A percentile compares a stretch with the other conserved stretches of the same genome.
These are phyloP conservation scores for Ctenodactylus gundi DNA, from an alignment of 2,113 vertebrate genomes.

Conservation along the genomic window DNA sequence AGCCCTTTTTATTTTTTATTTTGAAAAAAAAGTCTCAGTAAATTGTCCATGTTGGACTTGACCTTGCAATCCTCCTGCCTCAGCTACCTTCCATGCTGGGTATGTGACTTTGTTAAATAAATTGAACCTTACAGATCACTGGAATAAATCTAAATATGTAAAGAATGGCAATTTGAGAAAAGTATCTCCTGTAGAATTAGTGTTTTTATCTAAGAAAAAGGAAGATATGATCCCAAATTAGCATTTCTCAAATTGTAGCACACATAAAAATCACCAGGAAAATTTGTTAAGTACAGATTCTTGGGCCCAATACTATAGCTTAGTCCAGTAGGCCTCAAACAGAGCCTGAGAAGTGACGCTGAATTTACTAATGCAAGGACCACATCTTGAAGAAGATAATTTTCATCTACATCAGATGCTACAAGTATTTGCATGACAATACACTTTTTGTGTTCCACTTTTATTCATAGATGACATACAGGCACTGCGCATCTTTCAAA, in stretches of 20 bases:
- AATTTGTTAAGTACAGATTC: not conserved
- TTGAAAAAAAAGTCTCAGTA: too few species aligned
- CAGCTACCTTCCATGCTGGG: too few species aligned
- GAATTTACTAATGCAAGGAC: not conserved
- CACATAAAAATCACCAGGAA: not conserved
- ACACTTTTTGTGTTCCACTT: not conserved
- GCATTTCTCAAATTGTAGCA: not conserved
- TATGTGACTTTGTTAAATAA: not conserved
- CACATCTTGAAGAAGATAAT: not conserved
- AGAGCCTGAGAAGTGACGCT: not conserved
- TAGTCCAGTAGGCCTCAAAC: not conserved
- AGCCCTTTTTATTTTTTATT: too few species aligned
- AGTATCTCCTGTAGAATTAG: not conserved
- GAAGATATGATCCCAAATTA: not conserved
- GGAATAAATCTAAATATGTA: not conserved
- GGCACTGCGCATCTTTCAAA: not conserved
- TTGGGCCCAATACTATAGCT: not conserved
- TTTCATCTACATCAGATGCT: not conserved
- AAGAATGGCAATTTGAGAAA: not conserved
- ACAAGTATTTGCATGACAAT: not conserved
- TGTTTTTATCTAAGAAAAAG: not conserved
- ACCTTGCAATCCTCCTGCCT: too few species aligned
- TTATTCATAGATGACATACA: not conserved
- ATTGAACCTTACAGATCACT: not conserved
- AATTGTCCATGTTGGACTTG: too few species aligned